Conservation (phyloP, 2,888 invertebrate genomes). For the Papilio protenor region DNA sequence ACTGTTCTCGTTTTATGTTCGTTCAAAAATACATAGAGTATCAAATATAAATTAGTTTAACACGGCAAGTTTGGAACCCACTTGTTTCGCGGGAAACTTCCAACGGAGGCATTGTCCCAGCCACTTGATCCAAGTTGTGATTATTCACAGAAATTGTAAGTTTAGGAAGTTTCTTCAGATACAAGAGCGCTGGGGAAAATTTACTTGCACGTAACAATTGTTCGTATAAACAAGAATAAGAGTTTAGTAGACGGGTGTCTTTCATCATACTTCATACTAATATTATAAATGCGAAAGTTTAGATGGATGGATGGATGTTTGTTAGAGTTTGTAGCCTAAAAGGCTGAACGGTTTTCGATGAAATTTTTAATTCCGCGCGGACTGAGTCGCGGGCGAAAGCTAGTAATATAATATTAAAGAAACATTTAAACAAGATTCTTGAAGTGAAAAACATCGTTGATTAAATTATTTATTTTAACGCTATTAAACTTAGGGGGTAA, state of each 20-base stretch:
- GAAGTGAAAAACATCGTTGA: no score
- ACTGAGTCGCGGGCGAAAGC: no score
- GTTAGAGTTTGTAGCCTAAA: no score
- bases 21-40: background rate
- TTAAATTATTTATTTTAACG: no score
- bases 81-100: conserved; percentile 8
- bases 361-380: no score
- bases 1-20: background rate
- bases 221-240: conserved; percentile 3
- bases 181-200: conserved; percentile 20
- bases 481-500: no score
- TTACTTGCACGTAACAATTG: conserved; percentile 19
- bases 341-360: no score
- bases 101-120: conserved; percentile 9
- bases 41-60: conserved; percentile 21
- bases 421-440: no score
- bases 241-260: background rate
- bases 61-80: background rate
- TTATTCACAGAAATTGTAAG: conserved; percentile 27
- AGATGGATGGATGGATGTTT: no score
- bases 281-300: no score
- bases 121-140: conserved; percentile 17
- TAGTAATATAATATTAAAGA: no score
- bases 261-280: background rate
- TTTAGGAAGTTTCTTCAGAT: conserved; percentile 20